Base-by-base conservation (phyloP, 1,140 invertebrate species). In the Coenobita brevimanus region DNA sequence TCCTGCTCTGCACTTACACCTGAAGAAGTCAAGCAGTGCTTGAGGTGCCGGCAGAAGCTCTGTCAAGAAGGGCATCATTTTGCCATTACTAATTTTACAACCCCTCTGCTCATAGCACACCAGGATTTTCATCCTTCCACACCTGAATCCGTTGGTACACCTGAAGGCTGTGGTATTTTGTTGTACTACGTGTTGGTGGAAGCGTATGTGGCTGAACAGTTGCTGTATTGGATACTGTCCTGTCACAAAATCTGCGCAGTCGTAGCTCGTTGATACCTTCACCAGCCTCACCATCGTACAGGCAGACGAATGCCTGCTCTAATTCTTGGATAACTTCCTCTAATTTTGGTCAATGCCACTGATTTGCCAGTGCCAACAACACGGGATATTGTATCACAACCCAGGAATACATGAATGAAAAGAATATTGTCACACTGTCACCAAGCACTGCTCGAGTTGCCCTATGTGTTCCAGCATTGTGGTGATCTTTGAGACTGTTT, bases 311-410 rank as follows among this genome's bases (percentile, higher is more conserved):
- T 10, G 67, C 27, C 10, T 69, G 10, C 67, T 69, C 67, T 69
- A 10, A 10, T 15, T 10, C 67, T 69, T 10, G 10, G 13, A 69
- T 69, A 27, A 69, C 67, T 13, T 69, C 67, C 67, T 10, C 27
- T 69, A 10, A 69, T 10, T 27, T 30, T 69, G 13, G 10, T 69
- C 67, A 69, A 69, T 15, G 67, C 67, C 27, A 27, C 67, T 69
- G 67, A 13, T 69, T 69, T 69, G 67, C 67, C 67, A 69, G 27
- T 69, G 13, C 13, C 10, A 27, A 10, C 10, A 10, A 69, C 13
- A 15, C 67, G 10, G 10, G 67, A 69, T 27, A 27, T 69, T 10
- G 67, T 69, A 69, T 69, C 67, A 69, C 67, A 69, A 69, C 67
- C 67, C 67, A 69, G 67, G 67, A 69, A 27, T 69, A 10, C 67